Base-by-base conservation (phyloP, 2,113 vertebrate species). In the Oceanites oceanicus region DNA sequence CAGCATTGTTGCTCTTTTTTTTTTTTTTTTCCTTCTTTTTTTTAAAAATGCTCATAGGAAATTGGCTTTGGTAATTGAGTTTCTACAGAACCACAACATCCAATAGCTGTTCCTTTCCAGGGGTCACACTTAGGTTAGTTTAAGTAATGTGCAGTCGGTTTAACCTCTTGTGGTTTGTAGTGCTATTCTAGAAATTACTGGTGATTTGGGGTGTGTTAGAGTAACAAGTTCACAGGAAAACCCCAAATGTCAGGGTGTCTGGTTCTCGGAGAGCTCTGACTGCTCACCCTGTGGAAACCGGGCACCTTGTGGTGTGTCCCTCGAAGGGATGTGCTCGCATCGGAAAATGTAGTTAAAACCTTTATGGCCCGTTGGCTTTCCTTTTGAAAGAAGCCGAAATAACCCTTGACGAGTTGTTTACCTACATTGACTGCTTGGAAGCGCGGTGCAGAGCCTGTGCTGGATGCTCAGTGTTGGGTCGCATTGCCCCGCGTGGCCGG, bases 1-100 rank as follows among this genome's bases (percentile, higher is more conserved):
- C 94, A 70, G 84, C 74, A 59, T 94, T 89, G 87, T 95, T 93
- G 74, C 81, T 94, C 10, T 4, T 82, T 53, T 81, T 67, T 55
- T 32, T 26, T 15, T 18, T 45, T 26, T 11, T 4, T 22, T 14
- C 38, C 8, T 45, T 45, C 18, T 45, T 55, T 87, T 75, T 89
- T 80, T 92, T 18, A 53, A 73, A 73, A 96, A 94, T 90, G 78
- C 71, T 96, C n/a, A 18, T 95, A 97, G 94, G 96, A 97, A 97
- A 96, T 97, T 96, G 70, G 96, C 96, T 95, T 94, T 96, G 86
- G 86, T 97, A 96, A 97, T 96, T 97, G 96, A 97, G 96, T 96
- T 97, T 97, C 95, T 96, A 91, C 94, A 96, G 96, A 96, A 94
- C 97, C 95, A 90, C 95, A 96, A 78, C 81, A 95, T 95, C 95